Evolutionary conservation across 2,888 invertebrate species (phyloP).

Genomic region (Orthonevra nobilis): DNA sequence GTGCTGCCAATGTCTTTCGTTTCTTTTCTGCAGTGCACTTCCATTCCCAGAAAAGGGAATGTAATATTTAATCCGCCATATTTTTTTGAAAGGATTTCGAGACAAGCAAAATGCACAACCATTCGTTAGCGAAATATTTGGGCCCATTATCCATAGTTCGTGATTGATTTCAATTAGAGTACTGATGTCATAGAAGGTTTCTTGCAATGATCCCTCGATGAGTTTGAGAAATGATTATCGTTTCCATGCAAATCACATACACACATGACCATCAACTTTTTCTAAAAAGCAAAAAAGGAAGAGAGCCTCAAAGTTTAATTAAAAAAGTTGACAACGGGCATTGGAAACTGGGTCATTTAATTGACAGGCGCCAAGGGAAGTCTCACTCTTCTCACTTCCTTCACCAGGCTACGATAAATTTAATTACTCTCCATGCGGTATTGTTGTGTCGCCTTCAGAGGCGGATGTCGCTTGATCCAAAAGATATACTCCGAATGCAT

Average conservation of each 20-base stretch:
- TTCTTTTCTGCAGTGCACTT: conserved; percentile 23
- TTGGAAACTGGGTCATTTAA: conserved; percentile 60
- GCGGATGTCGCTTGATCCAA: conserved; percentile 17
- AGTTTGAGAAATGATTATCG: too few species aligned
- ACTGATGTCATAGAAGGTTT: too few species aligned
- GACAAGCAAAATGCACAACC: conserved; percentile 14
- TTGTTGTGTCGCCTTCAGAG: conserved; percentile 11
- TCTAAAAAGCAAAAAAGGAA: conserved; percentile 29
- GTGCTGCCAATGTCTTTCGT: conserved; percentile 33
- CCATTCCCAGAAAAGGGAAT: conserved; percentile 23
- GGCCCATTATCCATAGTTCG: too few species aligned
- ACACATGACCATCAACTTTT: too few species aligned
- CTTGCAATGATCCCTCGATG: too few species aligned
- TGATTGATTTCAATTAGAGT: too few species aligned
- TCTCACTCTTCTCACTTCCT: too few species aligned
- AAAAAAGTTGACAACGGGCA: conserved; percentile 67
- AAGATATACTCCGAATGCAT: conserved; percentile 43
- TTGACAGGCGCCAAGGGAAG: conserved; percentile 50
- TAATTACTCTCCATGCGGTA: conserved; percentile 47
- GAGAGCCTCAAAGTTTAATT: conserved; percentile 56
- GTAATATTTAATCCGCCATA: too few species aligned
- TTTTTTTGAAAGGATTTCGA: background rate
- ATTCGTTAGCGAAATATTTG: too few species aligned
- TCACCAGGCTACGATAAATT: too few species aligned
- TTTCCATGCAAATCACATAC: too few species aligned